These are phyloP conservation scores for Zaprionus camerounensis DNA, from an alignment of 1,140 invertebrate genomes.

Conservation along the genomic window DNA sequence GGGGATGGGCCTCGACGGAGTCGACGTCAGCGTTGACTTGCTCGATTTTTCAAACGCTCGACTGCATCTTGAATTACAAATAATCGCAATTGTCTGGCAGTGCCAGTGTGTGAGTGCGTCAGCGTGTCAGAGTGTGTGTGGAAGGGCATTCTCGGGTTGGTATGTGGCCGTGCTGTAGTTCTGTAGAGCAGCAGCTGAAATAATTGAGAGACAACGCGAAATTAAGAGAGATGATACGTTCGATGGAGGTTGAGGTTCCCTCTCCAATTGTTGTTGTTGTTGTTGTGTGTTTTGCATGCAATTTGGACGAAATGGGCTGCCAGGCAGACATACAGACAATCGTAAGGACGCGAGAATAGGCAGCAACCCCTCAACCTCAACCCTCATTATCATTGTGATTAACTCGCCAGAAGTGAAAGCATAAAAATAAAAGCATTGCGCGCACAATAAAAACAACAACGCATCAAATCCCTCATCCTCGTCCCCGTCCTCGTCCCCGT, in stretches of 20 bases:
- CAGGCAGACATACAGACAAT: neutral
- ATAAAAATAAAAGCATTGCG: conserved; percentile 58
- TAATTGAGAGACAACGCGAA: conserved; percentile 81
- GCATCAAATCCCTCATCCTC: conserved; percentile 47
- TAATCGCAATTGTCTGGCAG: conserved; percentile 78
- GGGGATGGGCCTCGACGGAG: conserved; percentile 26
- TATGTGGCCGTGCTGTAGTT: conserved; percentile 37
- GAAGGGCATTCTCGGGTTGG: conserved; percentile 3
- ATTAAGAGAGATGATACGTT: conserved; percentile 60
- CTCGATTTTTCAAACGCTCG: conserved; percentile 75
- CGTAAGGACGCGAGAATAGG: conserved; percentile 6
- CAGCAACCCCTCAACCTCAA: conserved; percentile 51
- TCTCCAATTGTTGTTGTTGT: conserved; percentile 20
- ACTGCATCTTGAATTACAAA: conserved; percentile 84
- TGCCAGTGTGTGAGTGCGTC: neutral
- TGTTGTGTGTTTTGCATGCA: conserved; percentile 50
- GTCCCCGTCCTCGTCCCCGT: conserved; percentile 5
- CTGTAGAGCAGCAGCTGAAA: conserved; percentile 72
- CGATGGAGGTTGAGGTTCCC: conserved; percentile 4
- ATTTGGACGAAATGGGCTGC: conserved; percentile 60
- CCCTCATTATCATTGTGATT: conserved; percentile 81
- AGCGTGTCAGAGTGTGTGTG: conserved; percentile 1
- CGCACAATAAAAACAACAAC: conserved; percentile 41
- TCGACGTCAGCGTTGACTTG: conserved; percentile 65
- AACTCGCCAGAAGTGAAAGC: conserved; percentile 75